These are phyloP conservation scores for Petrocephalus schoutedeni DNA, from an alignment of 2,797 vertebrate species.

Conservation along the genomic window DNA sequence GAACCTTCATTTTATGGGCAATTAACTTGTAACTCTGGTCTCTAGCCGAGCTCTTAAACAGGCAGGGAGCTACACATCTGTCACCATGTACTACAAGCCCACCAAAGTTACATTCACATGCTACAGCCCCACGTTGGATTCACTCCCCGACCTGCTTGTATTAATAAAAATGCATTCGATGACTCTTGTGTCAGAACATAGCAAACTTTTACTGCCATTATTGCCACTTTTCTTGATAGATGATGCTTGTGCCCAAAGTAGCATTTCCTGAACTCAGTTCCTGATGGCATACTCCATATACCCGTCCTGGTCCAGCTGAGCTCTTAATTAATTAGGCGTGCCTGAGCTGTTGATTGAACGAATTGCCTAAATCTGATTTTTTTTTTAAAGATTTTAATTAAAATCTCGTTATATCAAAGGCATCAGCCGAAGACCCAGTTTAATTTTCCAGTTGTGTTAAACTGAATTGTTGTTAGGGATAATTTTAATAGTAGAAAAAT, in stretches of 20 bases:
- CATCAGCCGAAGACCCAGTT: neutral
- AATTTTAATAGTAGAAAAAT: neutral
- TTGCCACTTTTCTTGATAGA: neutral
- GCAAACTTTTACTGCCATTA: neutral
- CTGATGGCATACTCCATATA: neutral
- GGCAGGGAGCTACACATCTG: constrained; percentile 18
- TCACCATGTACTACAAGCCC: neutral
- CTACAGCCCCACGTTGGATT: neutral
- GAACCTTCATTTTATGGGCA: constrained; percentile 23
- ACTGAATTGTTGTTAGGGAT: neutral
- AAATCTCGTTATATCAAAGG: neutral
- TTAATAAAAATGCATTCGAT: neutral
- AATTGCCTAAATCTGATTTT: neutral
- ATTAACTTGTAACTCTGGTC: constrained; percentile 17
- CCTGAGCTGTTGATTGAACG: neutral
- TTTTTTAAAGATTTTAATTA: neutral
- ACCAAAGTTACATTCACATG: neutral
- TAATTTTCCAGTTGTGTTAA: constrained; percentile 5
- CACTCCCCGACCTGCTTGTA: neutral
- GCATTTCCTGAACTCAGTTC: neutral
- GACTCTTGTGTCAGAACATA: neutral
- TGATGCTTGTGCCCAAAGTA: neutral
- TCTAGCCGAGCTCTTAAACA: constrained; percentile 7
- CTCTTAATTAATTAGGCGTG: neutral
- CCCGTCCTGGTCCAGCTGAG: neutral